These are phyloP conservation scores for Gari tellinella DNA, from an alignment of 2,888 invertebrate genomes.

Conservation along the genomic window DNA sequence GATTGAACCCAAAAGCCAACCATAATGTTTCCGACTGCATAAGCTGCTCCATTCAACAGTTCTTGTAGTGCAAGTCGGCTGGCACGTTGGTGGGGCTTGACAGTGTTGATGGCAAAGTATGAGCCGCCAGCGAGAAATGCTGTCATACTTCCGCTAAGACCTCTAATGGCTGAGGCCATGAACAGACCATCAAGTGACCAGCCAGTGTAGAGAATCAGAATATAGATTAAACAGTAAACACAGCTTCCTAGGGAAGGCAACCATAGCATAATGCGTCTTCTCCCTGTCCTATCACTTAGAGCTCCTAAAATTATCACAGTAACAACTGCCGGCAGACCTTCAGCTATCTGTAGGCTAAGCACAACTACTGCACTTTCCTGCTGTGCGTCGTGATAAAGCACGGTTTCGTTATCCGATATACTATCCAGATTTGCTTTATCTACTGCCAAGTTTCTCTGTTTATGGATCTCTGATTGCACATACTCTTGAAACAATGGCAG, in stretches of 20 bases:
- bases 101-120: conserved; percentile 78
- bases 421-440: conserved; percentile 38
- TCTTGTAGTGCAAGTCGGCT: conserved; percentile 78
- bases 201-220: conserved; percentile 76
- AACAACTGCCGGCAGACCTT: conserved; percentile 80
- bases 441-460: conserved; percentile 54
- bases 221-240: conserved; percentile 78
- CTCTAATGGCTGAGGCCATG: conserved; percentile 78
- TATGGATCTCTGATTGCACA: conserved; percentile 71
- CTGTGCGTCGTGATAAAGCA: conserved; percentile 69
- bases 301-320: conserved; percentile 82
- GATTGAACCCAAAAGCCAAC: conserved; percentile 80
- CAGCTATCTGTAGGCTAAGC: conserved; percentile 81
- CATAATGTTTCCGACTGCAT: conserved; percentile 79
- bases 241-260: conserved; percentile 81
- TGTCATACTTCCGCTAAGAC: conserved; percentile 80
- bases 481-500: conserved; percentile 80
- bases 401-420: conserved; percentile 44
- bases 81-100: conserved; percentile 72
- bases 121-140: conserved; percentile 78
- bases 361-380: conserved; percentile 75
- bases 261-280: conserved; percentile 81
- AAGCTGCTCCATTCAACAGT: conserved; percentile 78
- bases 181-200: conserved; percentile 80
- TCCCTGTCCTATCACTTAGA: conserved; percentile 81